These are phyloP conservation scores for Polypterus senegalus DNA, from an alignment of 2,113 vertebrate species.

Conservation along the genomic window DNA sequence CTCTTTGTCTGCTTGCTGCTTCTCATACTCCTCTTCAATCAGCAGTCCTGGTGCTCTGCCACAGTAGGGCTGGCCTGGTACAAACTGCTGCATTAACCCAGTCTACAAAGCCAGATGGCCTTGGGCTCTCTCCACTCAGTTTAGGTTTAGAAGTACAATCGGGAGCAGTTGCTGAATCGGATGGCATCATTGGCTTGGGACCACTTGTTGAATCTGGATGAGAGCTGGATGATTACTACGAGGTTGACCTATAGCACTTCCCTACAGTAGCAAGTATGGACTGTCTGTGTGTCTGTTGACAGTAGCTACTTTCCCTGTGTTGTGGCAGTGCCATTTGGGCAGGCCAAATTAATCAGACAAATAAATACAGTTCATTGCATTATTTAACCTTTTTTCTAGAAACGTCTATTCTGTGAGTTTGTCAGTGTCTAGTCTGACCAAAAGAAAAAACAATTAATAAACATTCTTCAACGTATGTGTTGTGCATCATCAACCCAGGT, in stretches of 20 bases:
- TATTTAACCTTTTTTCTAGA: conserved; percentile 58
- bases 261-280: conserved; percentile 55
- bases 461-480: conserved; percentile 40
- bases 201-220: conserved; percentile 59
- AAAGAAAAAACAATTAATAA: conserved; percentile 40
- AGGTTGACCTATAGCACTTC: conserved; percentile 90
- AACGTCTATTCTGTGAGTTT: conserved; percentile 43
- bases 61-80: conserved; percentile 93
- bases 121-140: conserved; percentile 36
- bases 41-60: conserved; percentile 64
- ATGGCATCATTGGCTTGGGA: conserved; percentile 36
- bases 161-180: conserved; percentile 42
- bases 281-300: conserved; percentile 70
- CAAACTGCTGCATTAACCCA: conserved; percentile 96
- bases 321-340: conserved; percentile 80
- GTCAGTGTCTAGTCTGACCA: conserved; percentile 41
- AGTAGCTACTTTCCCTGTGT: conserved; percentile 71
- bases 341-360: conserved; percentile 47
- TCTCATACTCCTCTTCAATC: conserved; percentile 62
- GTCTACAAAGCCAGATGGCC: conserved; percentile 58
- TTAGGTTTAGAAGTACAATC: conserved; percentile 45
- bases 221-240: conserved; percentile 92
- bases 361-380: conserved; percentile 47
- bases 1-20: conserved; percentile 49
- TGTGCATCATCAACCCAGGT: conserved; percentile 37